Conservation (phyloP, 1,140 invertebrate species). For the Caenorhabditis briggsae region DNA sequence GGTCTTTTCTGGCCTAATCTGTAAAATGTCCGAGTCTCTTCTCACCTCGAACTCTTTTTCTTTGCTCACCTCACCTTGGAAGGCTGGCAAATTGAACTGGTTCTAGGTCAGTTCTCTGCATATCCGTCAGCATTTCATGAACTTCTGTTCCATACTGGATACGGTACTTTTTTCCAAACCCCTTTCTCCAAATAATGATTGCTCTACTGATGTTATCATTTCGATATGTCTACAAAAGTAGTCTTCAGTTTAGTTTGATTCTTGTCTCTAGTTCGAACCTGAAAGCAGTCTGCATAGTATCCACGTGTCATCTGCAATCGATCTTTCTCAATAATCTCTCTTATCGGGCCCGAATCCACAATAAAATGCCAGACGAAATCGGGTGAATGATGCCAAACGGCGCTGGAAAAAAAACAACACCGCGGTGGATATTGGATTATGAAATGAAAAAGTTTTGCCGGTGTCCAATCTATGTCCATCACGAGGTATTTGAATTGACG, state of each 20-base stretch:
- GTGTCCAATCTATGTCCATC: not conserved
- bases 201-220: constrained; percentile 21
- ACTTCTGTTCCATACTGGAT: constrained; percentile 37
- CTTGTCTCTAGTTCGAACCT: not conserved
- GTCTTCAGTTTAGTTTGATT: not conserved
- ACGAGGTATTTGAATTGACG: constrained; percentile 38
- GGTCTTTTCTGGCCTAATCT: constrained; percentile 16
- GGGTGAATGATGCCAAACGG: constrained; percentile 51
- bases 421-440: not conserved
- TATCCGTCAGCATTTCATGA: constrained; percentile 29
- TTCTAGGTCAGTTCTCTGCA: constrained; percentile 45
- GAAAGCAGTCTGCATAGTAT: constrained; percentile 58
- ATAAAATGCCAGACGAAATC: constrained; percentile 50
- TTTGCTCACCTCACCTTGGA: constrained; percentile 50
- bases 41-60: not conserved
- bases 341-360: constrained; percentile 32
- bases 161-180: constrained; percentile 52
- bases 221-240: constrained; percentile 33
- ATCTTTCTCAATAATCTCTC: constrained; percentile 47
- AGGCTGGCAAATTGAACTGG: constrained; percentile 38
- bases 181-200: constrained; percentile 58
- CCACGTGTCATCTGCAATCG: constrained; percentile 20
- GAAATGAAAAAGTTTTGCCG: not conserved
- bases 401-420: constrained; percentile 18
- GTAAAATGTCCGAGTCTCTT: not conserved